Evolutionary conservation across 2,888 invertebrate species (phyloP).

Genomic region (Mylabris sibirica): DNA sequence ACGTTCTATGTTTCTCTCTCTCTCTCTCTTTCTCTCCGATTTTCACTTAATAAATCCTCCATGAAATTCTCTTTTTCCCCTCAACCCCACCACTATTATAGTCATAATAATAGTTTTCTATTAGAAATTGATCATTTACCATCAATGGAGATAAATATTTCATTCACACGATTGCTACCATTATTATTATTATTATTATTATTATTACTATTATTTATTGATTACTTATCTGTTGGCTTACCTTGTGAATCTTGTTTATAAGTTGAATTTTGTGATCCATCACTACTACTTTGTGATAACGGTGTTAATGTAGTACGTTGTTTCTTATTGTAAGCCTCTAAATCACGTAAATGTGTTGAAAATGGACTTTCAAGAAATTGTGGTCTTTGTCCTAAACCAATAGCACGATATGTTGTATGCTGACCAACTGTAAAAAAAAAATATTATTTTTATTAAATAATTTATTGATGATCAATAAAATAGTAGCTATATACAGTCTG

Average conservation of each 20-base stretch:
- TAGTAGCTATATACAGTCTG: too few species aligned
- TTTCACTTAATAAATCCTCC: not conserved
- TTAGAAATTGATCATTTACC: not conserved
- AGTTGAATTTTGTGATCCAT: constrained; percentile 48
- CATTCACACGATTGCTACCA: not conserved
- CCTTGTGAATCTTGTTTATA: constrained; percentile 54
- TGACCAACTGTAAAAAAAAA: constrained; percentile 58
- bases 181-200: constrained; percentile 3
- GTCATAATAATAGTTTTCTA: not conserved
- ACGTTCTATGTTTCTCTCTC: not conserved
- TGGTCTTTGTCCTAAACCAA: constrained; percentile 78
- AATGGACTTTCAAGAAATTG: constrained; percentile 69
- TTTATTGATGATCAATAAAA: not conserved
- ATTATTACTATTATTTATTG: not conserved
- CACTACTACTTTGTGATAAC: constrained; percentile 46
- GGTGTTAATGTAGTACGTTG: constrained; percentile 56
- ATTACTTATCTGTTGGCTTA: constrained; percentile 30
- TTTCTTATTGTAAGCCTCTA: constrained; percentile 73
- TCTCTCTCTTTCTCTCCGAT: not conserved
- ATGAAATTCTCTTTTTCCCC: not conserved
- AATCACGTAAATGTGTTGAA: constrained; percentile 71
- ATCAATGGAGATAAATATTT: not conserved
- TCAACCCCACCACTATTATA: not conserved
- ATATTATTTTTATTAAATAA: constrained; percentile 21
- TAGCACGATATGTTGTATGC: constrained; percentile 76